Base-by-base conservation (phyloP, 2,888 invertebrate genomes). In the Chromoteleia sp. region DNA sequence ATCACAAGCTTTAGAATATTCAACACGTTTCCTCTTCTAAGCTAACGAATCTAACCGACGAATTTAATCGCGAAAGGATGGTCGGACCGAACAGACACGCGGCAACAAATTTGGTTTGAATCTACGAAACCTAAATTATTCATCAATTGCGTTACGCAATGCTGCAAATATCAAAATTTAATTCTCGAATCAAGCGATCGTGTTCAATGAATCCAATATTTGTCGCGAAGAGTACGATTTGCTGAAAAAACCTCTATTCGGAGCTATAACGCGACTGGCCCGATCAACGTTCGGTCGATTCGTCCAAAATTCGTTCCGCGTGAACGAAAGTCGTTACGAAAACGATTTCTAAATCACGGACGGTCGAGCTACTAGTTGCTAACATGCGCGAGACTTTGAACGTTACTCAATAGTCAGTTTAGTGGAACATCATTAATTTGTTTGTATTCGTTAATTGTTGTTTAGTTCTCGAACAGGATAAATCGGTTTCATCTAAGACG, bases 1-100 rank as follows among this genome's bases (percentile, higher is more conserved):
- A 70, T 41, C 45, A 61, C 71, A 63, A 43, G 45, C 48, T 65
- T 63, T 56, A 65, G 41, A 74, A 63, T 75, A 75, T 58, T 63
- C 45, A 30, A 43, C 25, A 41, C 43, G 54, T 36, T 45, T 25
- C 14, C 41, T 14, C 4, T 19, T 8, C 41, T 41, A 63, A 29
- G 12, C 68, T 54, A 54, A 36, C 33, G 7, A 10, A 33, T 10
- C 10, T 1, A 33, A 33, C 10, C 33, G 10, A 33, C 8, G 36
- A 1, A 15, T 56, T 30, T 68, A 68, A 39, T 68, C 21, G 56
- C 41, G 43, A 59, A 63, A 73, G 58, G 61, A 52, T 41, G 48
- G 29, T 48, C 59, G 73, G 73, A 73, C 73, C 73, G 71, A 63
- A 43, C 36, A 43, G 33, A 33, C 0, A 5, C 3, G 5, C 17